Percentiles rank a stretch among this genome's conserved stretches.
Conservation (phyloP, 2,888 invertebrate species). For the Iselma pallidipennis region DNA sequence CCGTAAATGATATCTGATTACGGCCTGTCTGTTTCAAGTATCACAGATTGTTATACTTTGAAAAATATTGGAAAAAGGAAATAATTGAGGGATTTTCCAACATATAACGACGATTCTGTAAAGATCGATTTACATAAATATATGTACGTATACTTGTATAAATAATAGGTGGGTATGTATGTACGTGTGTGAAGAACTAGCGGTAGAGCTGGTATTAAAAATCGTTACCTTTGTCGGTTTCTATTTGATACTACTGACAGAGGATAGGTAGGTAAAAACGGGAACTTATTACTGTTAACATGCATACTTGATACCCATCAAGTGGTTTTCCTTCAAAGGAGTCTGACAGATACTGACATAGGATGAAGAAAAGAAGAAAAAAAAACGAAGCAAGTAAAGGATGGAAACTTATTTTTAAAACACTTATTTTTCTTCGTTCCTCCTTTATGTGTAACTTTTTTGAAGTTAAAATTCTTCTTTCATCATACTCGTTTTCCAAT, state of each 20-base stretch:
- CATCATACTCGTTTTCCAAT: constrained; percentile 31
- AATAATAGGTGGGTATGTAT: not conserved
- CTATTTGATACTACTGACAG: constrained; percentile 20
- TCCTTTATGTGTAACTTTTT: constrained; percentile 13
- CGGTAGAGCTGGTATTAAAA: constrained; percentile 5
- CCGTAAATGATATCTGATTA: too few relatives aligned
- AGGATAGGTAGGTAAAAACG: constrained; percentile 19
- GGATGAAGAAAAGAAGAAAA: too few relatives aligned
- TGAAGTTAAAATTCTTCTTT: constrained; percentile 32
- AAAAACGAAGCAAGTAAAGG: not conserved
- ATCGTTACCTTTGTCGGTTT: constrained; percentile 25
- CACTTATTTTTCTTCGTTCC: constrained; percentile 17
- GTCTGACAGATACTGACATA: not conserved
- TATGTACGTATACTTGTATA: not conserved
- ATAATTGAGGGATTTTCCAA: not conserved
- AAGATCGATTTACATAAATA: not conserved
- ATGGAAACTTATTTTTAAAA: constrained; percentile 22
- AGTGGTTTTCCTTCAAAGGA: constrained; percentile 33
- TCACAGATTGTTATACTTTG: too few relatives aligned
- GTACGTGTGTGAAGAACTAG: not conserved
- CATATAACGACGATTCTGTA: not conserved
- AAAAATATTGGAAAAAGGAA: too few relatives aligned
- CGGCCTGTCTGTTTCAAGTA: too few relatives aligned
- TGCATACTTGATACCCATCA: constrained; percentile 40
- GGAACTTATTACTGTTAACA: constrained; percentile 40